A percentile compares a stretch with the other conserved stretches of the same genome.
These are phyloP conservation scores for Ferdinandea cuprea DNA, from an alignment of 2,888 invertebrate species.

Conservation along the genomic window DNA sequence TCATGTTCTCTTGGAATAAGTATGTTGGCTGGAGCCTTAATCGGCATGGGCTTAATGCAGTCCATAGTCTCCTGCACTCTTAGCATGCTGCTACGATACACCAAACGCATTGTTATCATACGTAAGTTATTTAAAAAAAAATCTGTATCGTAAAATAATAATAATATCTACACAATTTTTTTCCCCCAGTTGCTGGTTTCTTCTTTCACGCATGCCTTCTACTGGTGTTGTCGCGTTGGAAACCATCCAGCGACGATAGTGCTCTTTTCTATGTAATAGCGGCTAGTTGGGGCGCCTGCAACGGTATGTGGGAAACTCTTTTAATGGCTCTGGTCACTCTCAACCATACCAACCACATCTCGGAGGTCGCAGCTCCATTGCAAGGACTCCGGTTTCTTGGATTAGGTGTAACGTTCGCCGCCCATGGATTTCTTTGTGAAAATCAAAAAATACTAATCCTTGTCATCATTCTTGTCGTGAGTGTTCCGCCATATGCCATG, in stretches of 20 bases:
- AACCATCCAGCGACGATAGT: slow-evolving; percentile 91
- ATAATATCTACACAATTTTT: not conserved
- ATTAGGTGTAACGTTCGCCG: slow-evolving; percentile 86
- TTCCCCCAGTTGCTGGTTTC: slow-evolving; percentile 88
- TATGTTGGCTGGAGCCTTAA: slow-evolving; percentile 88
- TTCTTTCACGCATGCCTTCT: slow-evolving; percentile 91
- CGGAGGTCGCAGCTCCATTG: slow-evolving; percentile 83
- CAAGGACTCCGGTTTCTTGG: slow-evolving; percentile 86
- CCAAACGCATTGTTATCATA: slow-evolving; percentile 89
- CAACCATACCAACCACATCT: slow-evolving; percentile 82
- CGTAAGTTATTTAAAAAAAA: slow-evolving; percentile 83
- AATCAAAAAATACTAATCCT: slow-evolving; percentile 82
- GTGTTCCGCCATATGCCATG: slow-evolving; percentile 82
- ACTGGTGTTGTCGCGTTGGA: slow-evolving; percentile 90
- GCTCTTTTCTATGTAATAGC: slow-evolving; percentile 92
- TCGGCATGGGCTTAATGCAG: slow-evolving; percentile 90
- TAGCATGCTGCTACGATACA: slow-evolving; percentile 91
- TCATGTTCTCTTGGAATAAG: slow-evolving; percentile 91
- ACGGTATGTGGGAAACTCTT: slow-evolving; percentile 92
- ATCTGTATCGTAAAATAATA: too few species aligned
- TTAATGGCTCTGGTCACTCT: slow-evolving; percentile 83
- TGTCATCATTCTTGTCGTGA: slow-evolving; percentile 81
- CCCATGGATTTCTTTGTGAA: slow-evolving; percentile 86
- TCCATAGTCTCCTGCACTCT: slow-evolving; percentile 90
- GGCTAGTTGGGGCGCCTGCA: slow-evolving; percentile 94